These are phyloP conservation scores for Hylia prasina DNA, from an alignment of 2,113 vertebrate species.

Conservation along the genomic window DNA sequence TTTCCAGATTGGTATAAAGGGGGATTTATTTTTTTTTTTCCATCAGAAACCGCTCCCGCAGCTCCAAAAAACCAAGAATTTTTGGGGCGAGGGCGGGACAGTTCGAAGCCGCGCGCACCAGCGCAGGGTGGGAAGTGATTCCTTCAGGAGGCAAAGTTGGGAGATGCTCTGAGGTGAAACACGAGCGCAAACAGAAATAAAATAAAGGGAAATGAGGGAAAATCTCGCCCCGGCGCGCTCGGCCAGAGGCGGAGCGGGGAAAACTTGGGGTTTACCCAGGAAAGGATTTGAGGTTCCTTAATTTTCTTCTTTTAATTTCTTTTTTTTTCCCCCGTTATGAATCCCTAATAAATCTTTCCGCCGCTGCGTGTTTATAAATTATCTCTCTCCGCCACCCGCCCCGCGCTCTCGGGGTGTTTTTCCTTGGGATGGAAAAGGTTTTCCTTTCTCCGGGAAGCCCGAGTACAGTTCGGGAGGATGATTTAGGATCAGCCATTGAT, in stretches of 20 bases:
- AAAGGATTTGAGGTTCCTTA: neutral
- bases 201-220: neutral
- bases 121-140: rapidly evolving
- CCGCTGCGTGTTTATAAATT: constrained; percentile 75
- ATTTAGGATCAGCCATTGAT: constrained; percentile 70
- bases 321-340: neutral
- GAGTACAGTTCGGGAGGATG: constrained; percentile 8
- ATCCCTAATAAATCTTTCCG: constrained; percentile 72
- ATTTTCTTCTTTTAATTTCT: neutral
- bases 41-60: rapidly evolving
- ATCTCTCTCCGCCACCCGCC: neutral
- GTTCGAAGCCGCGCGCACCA: rapidly evolving
- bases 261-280: neutral
- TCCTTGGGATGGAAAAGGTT: constrained; percentile 71
- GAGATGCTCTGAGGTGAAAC: too few relatives aligned
- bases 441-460: constrained; percentile 68
- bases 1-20: too few relatives aligned
- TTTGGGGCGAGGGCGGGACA: neutral
- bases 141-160: too few relatives aligned
- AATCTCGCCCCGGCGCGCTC: neutral
- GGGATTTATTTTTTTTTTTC: too few relatives aligned
- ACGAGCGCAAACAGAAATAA: neutral
- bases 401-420: constrained; percentile 15
- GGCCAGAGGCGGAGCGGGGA: neutral
- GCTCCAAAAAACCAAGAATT: neutral